Evolutionary conservation across 2,888 invertebrate species (phyloP), one percentile per base, ranked within the genome.

Genomic region (Myopa testacea): DNA sequence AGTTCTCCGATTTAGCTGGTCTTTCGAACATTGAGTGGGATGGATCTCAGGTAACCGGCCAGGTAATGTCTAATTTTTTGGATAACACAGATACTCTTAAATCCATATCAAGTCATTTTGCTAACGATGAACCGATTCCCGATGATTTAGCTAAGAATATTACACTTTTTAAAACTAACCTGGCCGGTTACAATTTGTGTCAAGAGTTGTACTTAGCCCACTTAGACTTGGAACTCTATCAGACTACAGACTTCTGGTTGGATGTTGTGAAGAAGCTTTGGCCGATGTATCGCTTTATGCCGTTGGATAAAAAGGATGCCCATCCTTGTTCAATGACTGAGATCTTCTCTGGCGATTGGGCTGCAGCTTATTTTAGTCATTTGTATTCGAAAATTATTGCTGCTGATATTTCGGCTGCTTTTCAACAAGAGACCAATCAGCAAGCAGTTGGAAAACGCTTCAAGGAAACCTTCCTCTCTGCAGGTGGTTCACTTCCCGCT

Each of bases 11-110:
- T 87, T 92, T 97, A 0, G 93, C 96, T 4, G 98, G 98, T 0
- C 90, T 95, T 37, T 94, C 94, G 0, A 96, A 95, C 87, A 92
- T 98, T 0, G 98, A 98, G 90, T 97, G 97, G 96, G 99, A 99
- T 89, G 95, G 96, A 0, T 94, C 95, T 0, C 94, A 95, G 86
- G 93, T 97, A 0, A 94, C 95, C 79, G 94, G 95, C 0, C 92
- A 95, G 83, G 95, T 98, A 76, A 92, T 98, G 92, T 91, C 92
- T 0, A 93, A 94, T 86, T 96, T 96, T 93, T 89, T 96, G 8
- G 93, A 93, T 81, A 93, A 95, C 82, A 91, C 93, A 0, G 85
- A 90, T 37, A 91, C 91, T 3, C 87, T 93, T 52, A 90, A 91
- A 83, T 89, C 91, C 0, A 91, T 98, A 72, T 94, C 95, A 69